These are phyloP conservation scores for Synergus gifuensis DNA, from an alignment of 2,888 invertebrate species.

Conservation along the genomic window DNA sequence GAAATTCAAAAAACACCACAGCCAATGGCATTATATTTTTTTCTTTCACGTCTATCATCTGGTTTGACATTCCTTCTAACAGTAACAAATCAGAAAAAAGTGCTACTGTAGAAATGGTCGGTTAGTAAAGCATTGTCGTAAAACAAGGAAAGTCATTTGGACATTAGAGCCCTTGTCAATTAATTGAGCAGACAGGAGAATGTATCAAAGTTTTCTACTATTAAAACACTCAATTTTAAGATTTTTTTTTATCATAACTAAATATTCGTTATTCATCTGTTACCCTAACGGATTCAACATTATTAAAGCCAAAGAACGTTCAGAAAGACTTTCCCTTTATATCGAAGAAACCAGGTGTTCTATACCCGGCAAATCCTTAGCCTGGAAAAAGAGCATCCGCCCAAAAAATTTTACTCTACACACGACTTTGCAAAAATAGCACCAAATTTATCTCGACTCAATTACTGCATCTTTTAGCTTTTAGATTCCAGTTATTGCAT, in stretches of 20 bases:
- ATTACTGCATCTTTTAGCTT: constrained; percentile 8
- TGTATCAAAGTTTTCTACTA: constrained; percentile 50
- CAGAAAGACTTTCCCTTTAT: constrained; percentile 14
- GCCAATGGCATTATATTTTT: constrained; percentile 57
- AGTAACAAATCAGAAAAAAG: constrained; percentile 49
- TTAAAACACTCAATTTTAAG: constrained; percentile 46
- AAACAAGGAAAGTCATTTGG: constrained; percentile 42
- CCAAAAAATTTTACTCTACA: constrained; percentile 19
- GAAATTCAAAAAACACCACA: constrained; percentile 54
- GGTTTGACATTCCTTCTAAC: constrained; percentile 46
- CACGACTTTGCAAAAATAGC: constrained; percentile 36
- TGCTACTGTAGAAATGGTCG: constrained; percentile 56
- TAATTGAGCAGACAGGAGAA: constrained; percentile 60
- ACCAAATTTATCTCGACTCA: constrained; percentile 16
- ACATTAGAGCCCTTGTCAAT: constrained; percentile 38
- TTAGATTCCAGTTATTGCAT: background rate
- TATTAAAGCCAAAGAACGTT: constrained; percentile 41
- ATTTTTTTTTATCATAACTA: constrained; percentile 29
- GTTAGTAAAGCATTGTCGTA: constrained; percentile 49
- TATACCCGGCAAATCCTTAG: background rate
- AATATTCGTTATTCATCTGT: constrained; percentile 14
- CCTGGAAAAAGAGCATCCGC: constrained; percentile 32
- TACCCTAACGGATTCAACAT: constrained; percentile 35
- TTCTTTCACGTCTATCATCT: constrained; percentile 54
- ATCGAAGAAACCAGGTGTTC: constrained; percentile 9